Percentiles rank a stretch among this genome's conserved stretches.
Evolutionary conservation across 2,113 vertebrate species (phyloP).

Genomic region (Cyprinus carpio): DNA sequence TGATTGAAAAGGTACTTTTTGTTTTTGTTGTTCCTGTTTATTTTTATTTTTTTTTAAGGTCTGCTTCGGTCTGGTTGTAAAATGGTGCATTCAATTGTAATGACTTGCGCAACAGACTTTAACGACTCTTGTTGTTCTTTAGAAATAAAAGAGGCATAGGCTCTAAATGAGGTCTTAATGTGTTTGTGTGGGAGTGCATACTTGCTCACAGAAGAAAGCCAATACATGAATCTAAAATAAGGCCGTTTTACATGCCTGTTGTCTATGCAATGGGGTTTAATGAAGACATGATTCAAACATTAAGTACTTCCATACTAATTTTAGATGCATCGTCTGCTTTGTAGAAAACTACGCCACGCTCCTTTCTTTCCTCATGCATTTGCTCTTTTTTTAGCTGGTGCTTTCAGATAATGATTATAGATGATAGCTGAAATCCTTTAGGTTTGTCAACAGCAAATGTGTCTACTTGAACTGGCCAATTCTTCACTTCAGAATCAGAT

Average conservation of each 20-base stretch:
- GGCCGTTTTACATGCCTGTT: background rate
- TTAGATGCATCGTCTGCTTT: background rate
- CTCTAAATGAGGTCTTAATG: slow-evolving; percentile 33
- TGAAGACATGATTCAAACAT: slow-evolving; percentile 9
- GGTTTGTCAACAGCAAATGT: background rate
- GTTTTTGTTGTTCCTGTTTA: slow-evolving; percentile 33
- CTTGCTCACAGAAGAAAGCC: background rate
- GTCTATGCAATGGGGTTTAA: background rate
- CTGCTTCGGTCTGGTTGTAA: slow-evolving; percentile 12
- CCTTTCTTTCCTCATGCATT: background rate
- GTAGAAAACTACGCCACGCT: slow-evolving; percentile 21
- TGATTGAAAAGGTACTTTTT: slow-evolving; percentile 30
- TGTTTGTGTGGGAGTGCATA: slow-evolving; percentile 1
- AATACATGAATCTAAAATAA: background rate
- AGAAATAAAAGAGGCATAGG: slow-evolving; percentile 39
- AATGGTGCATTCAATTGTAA: slow-evolving; percentile 36
- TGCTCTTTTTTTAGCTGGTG: background rate
- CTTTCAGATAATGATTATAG: background rate
- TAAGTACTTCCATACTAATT: background rate
- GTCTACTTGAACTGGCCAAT: background rate
- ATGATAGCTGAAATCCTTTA: background rate
- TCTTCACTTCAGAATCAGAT: background rate
- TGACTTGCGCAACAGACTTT: slow-evolving; percentile 37
- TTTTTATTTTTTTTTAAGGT: background rate
- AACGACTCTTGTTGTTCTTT: slow-evolving; percentile 43